Percentiles rank a stretch among this genome's conserved stretches.
Conservation (phyloP, 1,140 invertebrate species). For the Caenorhabditis latens region DNA sequence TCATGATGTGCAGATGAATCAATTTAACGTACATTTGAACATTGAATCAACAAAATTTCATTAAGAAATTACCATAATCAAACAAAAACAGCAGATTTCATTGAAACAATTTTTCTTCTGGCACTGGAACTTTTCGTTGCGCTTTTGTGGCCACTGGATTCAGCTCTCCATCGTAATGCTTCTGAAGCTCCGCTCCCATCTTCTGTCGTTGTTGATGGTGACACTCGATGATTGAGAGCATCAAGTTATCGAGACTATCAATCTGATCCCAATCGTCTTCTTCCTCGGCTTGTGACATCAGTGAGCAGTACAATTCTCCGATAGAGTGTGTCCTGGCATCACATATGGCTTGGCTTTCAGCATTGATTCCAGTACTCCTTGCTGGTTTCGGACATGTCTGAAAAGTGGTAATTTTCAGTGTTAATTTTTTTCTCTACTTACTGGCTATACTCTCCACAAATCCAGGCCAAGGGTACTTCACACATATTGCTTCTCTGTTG, state of each 20-base stretch:
- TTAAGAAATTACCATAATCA: no score
- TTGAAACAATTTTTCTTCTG: constrained; percentile 80
- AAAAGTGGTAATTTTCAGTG: constrained; percentile 56
- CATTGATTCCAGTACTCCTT: constrained; percentile 87
- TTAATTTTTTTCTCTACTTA: constrained; percentile 79
- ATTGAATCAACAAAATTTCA: no score
- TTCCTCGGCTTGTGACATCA: constrained; percentile 84
- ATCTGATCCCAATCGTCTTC: constrained; percentile 81
- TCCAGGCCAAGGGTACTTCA: constrained; percentile 89
- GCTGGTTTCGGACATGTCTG: constrained; percentile 86
- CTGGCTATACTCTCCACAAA: constrained; percentile 96
- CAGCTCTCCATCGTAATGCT: constrained; percentile 87
- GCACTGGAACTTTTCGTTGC: constrained; percentile 96
- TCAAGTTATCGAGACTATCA: constrained; percentile 78
- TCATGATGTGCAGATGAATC: no score
- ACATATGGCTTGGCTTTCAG: constrained; percentile 85
- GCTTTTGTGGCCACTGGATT: constrained; percentile 99
- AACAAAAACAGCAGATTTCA: no score
- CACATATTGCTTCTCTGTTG: constrained; percentile 82
- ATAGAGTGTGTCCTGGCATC: constrained; percentile 94
- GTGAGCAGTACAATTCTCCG: constrained; percentile 88
- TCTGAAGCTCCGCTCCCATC: constrained; percentile 76
- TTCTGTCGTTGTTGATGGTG: constrained; percentile 68
- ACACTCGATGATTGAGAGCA: constrained; percentile 72
- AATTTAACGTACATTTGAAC: no score